These are phyloP conservation scores for Panthera uncia DNA, from an alignment of 2,113 vertebrate species.

Conservation along the genomic window DNA sequence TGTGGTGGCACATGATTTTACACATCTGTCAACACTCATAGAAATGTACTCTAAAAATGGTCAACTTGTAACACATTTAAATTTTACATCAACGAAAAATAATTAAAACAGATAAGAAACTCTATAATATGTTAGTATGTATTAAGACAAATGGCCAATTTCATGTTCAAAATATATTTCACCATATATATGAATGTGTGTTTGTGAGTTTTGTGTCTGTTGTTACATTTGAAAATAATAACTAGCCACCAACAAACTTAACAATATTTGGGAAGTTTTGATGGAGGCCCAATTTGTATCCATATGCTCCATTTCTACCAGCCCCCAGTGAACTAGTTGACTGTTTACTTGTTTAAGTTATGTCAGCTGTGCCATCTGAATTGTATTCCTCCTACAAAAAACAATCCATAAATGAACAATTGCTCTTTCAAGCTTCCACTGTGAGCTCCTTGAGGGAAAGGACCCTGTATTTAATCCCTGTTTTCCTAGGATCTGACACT, in stretches of 20 bases:
- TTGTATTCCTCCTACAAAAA: not conserved
- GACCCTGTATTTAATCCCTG: not conserved
- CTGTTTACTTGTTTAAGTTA: not conserved
- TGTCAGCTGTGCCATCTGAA: not conserved
- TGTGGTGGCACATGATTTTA: not conserved
- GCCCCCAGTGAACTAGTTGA: no score
- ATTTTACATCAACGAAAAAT: not conserved
- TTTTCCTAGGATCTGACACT: not conserved
- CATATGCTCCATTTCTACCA: not conserved
- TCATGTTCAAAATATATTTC: not conserved
- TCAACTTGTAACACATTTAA: not conserved
- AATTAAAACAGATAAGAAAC: not conserved
- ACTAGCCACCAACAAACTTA: not conserved
- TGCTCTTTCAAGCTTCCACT: not conserved
- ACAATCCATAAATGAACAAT: not conserved
- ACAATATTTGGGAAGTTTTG: not conserved
- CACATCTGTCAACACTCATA: not conserved
- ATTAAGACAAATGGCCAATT: not conserved
- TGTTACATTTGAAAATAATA: not conserved
- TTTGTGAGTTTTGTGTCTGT: not conserved
- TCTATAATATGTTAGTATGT: not conserved
- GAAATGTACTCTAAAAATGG: not conserved
- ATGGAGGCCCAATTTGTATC: not conserved
- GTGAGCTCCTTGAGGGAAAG: not conserved
- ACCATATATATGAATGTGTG: not conserved